Evolutionary conservation across 2,113 vertebrate genomes (phyloP), one percentile per base, ranked within the genome.

Genomic region (Nothoprocta perdicaria): DNA sequence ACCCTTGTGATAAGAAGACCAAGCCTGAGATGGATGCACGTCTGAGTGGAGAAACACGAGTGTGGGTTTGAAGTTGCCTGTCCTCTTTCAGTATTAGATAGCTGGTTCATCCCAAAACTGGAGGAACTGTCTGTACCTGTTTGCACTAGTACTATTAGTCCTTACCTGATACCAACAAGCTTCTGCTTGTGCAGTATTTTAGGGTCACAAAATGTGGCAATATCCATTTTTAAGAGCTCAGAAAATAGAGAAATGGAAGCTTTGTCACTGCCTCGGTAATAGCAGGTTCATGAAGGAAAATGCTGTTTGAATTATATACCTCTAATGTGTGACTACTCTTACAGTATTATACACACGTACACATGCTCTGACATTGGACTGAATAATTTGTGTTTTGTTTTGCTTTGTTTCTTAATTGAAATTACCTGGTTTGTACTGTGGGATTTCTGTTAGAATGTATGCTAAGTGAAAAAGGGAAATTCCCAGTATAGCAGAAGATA

Each of bases 81-180:
- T 73, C 80, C 40, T 76, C 71, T 94, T 79, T 62, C 90, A 69
- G 63, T 82, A 76, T 95, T 92, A 82, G 24, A 46, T 88, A 93
- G 41, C 90, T 87, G 86, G 84, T 81, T 96, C 80, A 60, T 63
- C 94, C 89, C 27, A n/a, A 90, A 72, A 94, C 92, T 80, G 87
- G 89, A 93, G 88, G 88, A 94, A 62, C 68, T 92, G 62, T 94
- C 91, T 79, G 84, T 93, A 87, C 88, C 96, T 75, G 27, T 97
- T 96, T 97, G 97, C 97, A 97, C 97, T 97, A 96, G 90, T 92
- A 95, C 93, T 96, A 88, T 97, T 95, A 62, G 73, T 95, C 86
- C 92, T 94, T 92, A 92, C 92, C 96, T 94, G 93, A 92, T 27
- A 86, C 95, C 90, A 96, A 83, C 95, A 92, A 94, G 90, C 95